phyloP scores from a whole-genome alignment of 2,888 invertebrate genomes.

The Mythimna vitellina region DNA sequence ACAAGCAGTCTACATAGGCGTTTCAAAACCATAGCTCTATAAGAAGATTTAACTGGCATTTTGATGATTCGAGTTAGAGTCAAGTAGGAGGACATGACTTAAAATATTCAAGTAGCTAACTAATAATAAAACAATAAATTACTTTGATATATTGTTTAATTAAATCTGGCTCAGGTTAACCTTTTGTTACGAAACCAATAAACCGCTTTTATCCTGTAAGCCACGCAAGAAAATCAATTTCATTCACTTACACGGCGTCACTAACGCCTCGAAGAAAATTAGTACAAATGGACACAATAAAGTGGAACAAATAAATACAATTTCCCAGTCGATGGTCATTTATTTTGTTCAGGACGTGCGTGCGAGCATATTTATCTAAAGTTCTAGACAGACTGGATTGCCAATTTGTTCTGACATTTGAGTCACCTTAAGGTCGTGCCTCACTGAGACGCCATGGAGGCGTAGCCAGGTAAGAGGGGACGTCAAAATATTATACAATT shows the following conservation, averaged over 20 bases:
- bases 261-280: slow-evolving; percentile 54
- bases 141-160: not conserved
- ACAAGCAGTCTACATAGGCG: no score
- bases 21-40: no score
- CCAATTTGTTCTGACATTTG: slow-evolving; percentile 42
- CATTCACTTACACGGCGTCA: slow-evolving; percentile 43
- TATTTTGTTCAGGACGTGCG: slow-evolving; percentile 59
- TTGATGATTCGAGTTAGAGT: not conserved
- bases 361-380: slow-evolving; percentile 53
- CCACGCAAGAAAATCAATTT: slow-evolving; percentile 48
- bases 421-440: slow-evolving; percentile 19
- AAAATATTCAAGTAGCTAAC: not conserved
- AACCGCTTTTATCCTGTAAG: slow-evolving; percentile 9
- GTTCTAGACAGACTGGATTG: slow-evolving; percentile 43
- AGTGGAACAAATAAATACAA: slow-evolving; percentile 60
- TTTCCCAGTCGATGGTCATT: slow-evolving; percentile 60
- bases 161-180: slow-evolving; percentile 7
- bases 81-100: not conserved
- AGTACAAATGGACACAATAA: slow-evolving; percentile 66
- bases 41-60: no score
- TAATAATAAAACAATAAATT: not conserved
- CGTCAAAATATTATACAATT: no score
- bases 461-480: no score
- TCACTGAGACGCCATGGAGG: no score
- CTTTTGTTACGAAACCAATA: slow-evolving; percentile 4